Base-by-base conservation (phyloP, 2,888 invertebrate species). In the Marronus borbonicus region DNA sequence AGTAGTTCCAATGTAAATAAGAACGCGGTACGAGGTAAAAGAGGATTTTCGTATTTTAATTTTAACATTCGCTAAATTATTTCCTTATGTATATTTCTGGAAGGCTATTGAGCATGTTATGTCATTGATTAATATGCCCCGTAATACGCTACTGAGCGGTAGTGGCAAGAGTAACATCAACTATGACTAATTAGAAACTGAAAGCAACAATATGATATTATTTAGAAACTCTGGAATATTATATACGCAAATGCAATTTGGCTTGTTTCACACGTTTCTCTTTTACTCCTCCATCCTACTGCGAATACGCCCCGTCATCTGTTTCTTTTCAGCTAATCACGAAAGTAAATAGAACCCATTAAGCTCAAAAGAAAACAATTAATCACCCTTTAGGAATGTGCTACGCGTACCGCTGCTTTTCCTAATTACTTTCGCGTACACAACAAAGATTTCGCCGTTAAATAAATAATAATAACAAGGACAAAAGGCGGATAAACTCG, bases 321-420 rank as follows among this genome's bases (percentile, higher is more conserved):
- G 12, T 28, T 50, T 68, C 50, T 50, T 68, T 50, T 24, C 44
- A 28, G 1, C 50, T 20, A 68, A 66, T 49, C 20, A 8, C 24
- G 60, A 74, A 44, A 60, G 44, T 24, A 74, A 74, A 62, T 74
- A 60, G 72, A 62, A 60, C 60, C 60, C 72, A 60, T 74, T 74
- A 74, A 44, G 60, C 14, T 44, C 58, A 74, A 4, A 74, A 74
- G 62, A 60, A 44, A 44, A 24, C 44, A 74, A 74, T 74, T 62
- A 74, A 74, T 74, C 72, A 74, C 60, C 20, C 28, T 74, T 74
- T 74, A 74, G 72, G 44, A 74, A 74, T 60, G 20, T 60, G 39
- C 24, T 44, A 74, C 62, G 60, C 44, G 44, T 3, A 55, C 72
- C 12, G 44, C 60, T 5, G 39, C 24, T 44, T 60, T 20, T 14